A percentile compares a stretch with the other conserved stretches of the same genome.
phyloP scores from a whole-genome alignment of 1,140 invertebrate genomes.

The Drosophila oshimai region DNA sequence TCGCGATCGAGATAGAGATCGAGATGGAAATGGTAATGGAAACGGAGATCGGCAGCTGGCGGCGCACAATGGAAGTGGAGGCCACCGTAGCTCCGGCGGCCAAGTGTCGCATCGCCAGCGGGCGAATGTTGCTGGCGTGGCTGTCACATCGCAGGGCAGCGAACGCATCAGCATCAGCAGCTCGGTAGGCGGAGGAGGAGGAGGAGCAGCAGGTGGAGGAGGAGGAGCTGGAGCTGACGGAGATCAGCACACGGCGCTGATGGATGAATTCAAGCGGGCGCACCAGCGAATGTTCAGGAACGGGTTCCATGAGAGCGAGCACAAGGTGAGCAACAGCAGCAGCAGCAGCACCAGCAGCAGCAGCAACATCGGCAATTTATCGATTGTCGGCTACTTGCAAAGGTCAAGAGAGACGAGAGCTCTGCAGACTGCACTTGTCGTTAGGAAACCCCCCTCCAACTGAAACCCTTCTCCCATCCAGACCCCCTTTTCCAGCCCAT shows the following conservation, averaged over 20 bases:
- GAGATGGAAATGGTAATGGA: conserved; percentile 19
- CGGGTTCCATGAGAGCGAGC: conserved; percentile 80
- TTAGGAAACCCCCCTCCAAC: not conserved
- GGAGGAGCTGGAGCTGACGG: conserved; percentile 82
- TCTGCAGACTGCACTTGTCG: conserved; percentile 42
- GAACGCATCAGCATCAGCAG: conserved; percentile 46
- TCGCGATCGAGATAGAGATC: conserved; percentile 34
- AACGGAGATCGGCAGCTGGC: conserved; percentile 20
- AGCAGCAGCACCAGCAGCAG: conserved; percentile 7
- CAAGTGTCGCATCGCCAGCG: conserved; percentile 58
- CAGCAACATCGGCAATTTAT: not conserved
- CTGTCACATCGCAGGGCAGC: conserved; percentile 37
- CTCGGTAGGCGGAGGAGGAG: not conserved
- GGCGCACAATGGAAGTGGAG: conserved; percentile 41
- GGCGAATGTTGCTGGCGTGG: conserved; percentile 40
- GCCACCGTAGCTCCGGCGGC: conserved; percentile 26
- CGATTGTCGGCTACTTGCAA: conserved; percentile 40
- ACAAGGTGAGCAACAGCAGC: conserved; percentile 68
- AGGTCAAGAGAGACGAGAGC: conserved; percentile 55
- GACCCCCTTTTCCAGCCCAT: not conserved
- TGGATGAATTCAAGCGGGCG: conserved; percentile 94
- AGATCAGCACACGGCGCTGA: conserved; percentile 89
- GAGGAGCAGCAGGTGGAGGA: not conserved
- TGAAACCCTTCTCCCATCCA: no score
- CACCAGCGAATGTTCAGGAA: conserved; percentile 92